phyloP scores from a whole-genome alignment of 2,888 invertebrate species.

The Agriopis marginaria region DNA sequence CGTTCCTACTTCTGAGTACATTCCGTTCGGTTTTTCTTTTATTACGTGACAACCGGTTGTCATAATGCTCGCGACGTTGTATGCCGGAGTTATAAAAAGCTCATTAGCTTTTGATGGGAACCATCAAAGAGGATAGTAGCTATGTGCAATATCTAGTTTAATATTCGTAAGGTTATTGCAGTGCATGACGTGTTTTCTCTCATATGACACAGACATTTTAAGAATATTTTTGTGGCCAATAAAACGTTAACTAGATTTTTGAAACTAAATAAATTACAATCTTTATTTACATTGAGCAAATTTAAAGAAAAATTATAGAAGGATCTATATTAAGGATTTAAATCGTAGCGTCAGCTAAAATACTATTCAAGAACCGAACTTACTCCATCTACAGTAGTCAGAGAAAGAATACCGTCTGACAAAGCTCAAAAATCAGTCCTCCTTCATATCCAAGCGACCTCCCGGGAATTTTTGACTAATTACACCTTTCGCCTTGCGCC shows the following conservation, averaged over 20 bases:
- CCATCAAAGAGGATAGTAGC: constrained; percentile 53
- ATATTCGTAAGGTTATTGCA: constrained; percentile 26
- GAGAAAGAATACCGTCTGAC: constrained; percentile 27
- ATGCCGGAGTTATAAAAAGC: constrained; percentile 59
- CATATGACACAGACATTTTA: constrained; percentile 1
- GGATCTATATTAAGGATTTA: neutral
- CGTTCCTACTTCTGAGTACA: constrained; percentile 50
- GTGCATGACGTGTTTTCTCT: constrained; percentile 1
- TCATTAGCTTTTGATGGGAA: constrained; percentile 64
- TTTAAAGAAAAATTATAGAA: neutral
- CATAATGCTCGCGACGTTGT: constrained; percentile 58
- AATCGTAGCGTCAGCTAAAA: constrained; percentile 6
- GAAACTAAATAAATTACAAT: too few species aligned
- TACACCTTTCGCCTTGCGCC: constrained; percentile 59
- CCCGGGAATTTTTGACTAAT: constrained; percentile 69
- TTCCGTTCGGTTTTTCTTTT: constrained; percentile 67
- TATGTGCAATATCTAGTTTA: constrained; percentile 47
- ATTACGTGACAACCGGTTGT: constrained; percentile 69
- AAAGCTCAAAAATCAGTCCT: constrained; percentile 30
- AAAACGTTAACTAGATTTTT: neutral
- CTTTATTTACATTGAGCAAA: too few species aligned
- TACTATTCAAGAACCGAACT: constrained; percentile 1
- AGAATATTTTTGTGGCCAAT: neutral
- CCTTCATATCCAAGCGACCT: constrained; percentile 51
- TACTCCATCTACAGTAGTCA: constrained; percentile 15